Evolutionary conservation across 2,113 vertebrate genomes (phyloP), one percentile per base, ranked within the genome.

Genomic region (Chitala chitala): DNA sequence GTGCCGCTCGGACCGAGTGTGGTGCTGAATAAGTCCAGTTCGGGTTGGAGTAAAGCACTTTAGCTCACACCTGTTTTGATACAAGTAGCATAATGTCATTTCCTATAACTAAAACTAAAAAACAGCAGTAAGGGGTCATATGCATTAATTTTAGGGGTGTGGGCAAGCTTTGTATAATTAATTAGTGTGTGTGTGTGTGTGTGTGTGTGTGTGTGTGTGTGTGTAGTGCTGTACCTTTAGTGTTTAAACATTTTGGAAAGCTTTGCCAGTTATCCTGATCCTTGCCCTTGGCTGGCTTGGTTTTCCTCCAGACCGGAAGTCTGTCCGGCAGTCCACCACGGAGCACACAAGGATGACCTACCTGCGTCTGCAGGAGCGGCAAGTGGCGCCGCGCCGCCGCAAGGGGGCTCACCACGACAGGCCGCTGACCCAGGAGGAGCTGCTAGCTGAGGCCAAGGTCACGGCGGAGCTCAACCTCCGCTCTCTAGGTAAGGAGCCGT

Each of bases 341-440:
- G 96, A 99, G 55, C 96, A 97, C 77, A 98, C 96, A 0, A 84
- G 96, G 0, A 96, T 97, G 29, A 98, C 95, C 0, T 98, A 97
- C 77, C 89, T 98, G 64, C 92, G 96, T 1, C 79, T 99, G 8
- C 95, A 98, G 75, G 94, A 98, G 82, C 87, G 96, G 0, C 95
- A 98, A 85, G 95, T 94, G 15, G 95, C 96, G 22, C 96, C 95
- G 0, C 89, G 94, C 8, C 84, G 94, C 9, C 91, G 95, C 20
- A 92, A 94, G 78, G 94, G 93, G 0, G 92, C 94, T 0, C 89
- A 94, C 33, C 94, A 90, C 1, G 94, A 97, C 75, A 83, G 92
- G 1, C 93, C 93, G 0, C 88, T 99, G 6, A 98, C 94, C 0
- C 96, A 99, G 82, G 95, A 98, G 5, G 95, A 98, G 78, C 92